Percentiles rank a stretch among this genome's conserved stretches.
Conservation (phyloP, 2,113 vertebrate genomes). For the Oxyruncus cristatus region DNA sequence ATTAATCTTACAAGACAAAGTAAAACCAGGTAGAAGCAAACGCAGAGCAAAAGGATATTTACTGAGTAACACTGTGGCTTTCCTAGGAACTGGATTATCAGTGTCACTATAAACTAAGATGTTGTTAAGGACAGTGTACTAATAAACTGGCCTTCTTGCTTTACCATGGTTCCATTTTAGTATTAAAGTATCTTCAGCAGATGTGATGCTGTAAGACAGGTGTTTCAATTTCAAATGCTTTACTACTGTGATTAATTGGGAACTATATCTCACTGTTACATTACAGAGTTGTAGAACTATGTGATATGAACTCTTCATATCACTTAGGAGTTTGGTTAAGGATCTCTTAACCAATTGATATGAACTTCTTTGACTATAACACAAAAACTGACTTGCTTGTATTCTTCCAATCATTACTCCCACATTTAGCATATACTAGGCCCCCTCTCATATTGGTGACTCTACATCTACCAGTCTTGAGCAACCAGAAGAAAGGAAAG, state of each 20-base stretch:
- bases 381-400: neutral
- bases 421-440: neutral
- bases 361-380: neutral
- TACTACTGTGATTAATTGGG: neutral
- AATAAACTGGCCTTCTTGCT: neutral
- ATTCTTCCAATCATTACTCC: neutral
- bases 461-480: neutral
- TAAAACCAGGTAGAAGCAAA: neutral
- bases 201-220: neutral
- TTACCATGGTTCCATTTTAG: neutral
- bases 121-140: neutral
- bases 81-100: neutral
- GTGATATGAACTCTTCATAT: neutral
- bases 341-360: neutral
- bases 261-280: neutral
- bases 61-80: neutral
- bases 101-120: neutral
- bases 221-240: neutral
- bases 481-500: neutral
- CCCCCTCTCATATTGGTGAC: neutral
- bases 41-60: neutral
- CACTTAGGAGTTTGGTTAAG: neutral
- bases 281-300: neutral
- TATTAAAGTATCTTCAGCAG: neutral
- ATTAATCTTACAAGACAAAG: neutral